A percentile compares a stretch with the other conserved stretches of the same genome.
phyloP scores from a whole-genome alignment of 1,140 invertebrate species.

The Myzus persicae region DNA sequence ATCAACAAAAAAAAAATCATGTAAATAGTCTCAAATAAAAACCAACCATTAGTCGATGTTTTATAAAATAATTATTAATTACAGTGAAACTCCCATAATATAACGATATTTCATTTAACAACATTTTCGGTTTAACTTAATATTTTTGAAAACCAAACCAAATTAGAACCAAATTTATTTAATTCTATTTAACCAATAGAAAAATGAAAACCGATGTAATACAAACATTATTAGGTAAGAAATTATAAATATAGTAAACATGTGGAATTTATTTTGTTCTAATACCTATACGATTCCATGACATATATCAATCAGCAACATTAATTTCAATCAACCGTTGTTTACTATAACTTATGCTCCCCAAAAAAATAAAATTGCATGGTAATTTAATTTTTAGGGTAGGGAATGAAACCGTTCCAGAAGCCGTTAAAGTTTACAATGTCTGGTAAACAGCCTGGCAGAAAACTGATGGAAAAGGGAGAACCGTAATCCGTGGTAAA shows the following conservation, averaged over 20 bases:
- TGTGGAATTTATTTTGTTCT: not conserved
- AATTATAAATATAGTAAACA: not conserved
- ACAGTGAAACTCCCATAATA: too few relatives aligned
- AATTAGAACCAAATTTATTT: too few relatives aligned
- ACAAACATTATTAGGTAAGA: not conserved
- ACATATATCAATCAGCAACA: not conserved
- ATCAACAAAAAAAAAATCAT: too few relatives aligned
- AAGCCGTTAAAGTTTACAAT: constrained; percentile 3
- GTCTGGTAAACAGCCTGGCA: not conserved
- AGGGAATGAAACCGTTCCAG: not conserved
- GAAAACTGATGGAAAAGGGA: not conserved
- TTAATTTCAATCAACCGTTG: not conserved
- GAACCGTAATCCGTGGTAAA: not conserved
- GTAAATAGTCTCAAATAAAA: too few relatives aligned
- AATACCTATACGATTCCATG: not conserved
- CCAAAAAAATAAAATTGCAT: not conserved
- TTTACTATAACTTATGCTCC: not conserved
- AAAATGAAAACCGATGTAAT: too few relatives aligned
- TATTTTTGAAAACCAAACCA: too few relatives aligned
- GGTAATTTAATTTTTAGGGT: not conserved
- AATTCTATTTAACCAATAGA: too few relatives aligned
- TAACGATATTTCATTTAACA: too few relatives aligned
- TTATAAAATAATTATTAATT: too few relatives aligned
- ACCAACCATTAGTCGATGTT: too few relatives aligned
- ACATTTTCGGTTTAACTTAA: too few relatives aligned